Conservation (phyloP, 2,797 vertebrate genomes). For the Chiloscyllium punctatum region DNA sequence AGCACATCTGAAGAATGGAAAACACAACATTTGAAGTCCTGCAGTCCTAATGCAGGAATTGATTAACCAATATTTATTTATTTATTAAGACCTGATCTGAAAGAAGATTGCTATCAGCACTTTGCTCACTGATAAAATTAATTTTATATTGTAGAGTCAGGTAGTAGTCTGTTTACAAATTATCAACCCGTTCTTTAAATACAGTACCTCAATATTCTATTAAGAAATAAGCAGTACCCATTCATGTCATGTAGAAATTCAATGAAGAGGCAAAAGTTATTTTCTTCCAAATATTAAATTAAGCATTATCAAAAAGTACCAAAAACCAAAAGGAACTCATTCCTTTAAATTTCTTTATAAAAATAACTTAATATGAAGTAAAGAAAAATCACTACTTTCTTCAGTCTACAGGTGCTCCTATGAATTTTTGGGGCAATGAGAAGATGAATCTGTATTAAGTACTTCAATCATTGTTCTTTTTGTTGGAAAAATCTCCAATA, state of each 20-base stretch:
- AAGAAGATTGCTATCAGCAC: background rate
- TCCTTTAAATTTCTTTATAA: constrained; percentile 31
- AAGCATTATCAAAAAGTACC: constrained; percentile 37
- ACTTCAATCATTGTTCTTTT: constrained; percentile 88
- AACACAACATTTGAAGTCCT: background rate
- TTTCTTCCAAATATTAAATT: constrained; percentile 33
- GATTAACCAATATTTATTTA: background rate
- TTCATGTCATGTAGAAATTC: constrained; percentile 1
- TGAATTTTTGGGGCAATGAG: constrained; percentile 80
- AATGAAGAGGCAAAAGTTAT: constrained; percentile 6
- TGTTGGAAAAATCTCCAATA: constrained; percentile 86
- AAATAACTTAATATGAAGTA: constrained; percentile 35
- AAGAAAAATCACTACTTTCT: constrained; percentile 5
- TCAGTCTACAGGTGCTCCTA: constrained; percentile 42
- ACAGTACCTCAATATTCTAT: background rate
- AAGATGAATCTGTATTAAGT: constrained; percentile 84
- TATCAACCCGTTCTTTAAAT: constrained; percentile 27
- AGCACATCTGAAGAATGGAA: background rate
- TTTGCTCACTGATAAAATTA: constrained; percentile 14
- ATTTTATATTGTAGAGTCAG: background rate
- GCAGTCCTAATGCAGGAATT: background rate
- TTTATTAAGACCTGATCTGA: background rate
- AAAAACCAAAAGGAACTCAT: constrained; percentile 31
- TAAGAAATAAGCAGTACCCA: constrained; percentile 16
- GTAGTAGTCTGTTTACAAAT: constrained; percentile 19